A percentile compares a stretch with the other conserved stretches of the same genome.
Evolutionary conservation across 2,888 invertebrate genomes (phyloP).

Genomic region (Thymelicus sylvestris): DNA sequence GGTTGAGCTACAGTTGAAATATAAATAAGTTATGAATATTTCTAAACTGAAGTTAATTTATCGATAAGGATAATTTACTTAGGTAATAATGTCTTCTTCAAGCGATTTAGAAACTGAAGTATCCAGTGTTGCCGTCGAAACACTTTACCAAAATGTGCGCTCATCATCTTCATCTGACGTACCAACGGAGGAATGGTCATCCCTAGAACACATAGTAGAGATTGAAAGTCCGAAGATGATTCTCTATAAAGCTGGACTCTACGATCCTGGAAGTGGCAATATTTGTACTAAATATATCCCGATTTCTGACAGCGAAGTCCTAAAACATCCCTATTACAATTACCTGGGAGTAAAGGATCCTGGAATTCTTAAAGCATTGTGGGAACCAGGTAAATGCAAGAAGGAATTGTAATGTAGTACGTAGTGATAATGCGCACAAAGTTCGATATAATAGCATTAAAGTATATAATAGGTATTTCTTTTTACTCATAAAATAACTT

Average conservation of each 20-base stretch:
- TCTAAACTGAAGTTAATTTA: not conserved
- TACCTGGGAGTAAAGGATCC: constrained; percentile 51
- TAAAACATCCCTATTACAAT: constrained; percentile 52
- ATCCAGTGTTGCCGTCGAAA: constrained; percentile 10
- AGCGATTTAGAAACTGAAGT: not conserved
- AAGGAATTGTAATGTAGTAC: no score
- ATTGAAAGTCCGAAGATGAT: constrained; percentile 48
- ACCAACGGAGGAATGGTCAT: constrained; percentile 51
- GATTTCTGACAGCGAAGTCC: constrained; percentile 56
- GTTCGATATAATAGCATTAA: no score
- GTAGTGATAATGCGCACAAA: no score
- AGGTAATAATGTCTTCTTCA: constrained; percentile 15
- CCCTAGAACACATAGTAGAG: constrained; percentile 40
- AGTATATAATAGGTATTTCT: no score
- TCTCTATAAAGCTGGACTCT: constrained; percentile 51
- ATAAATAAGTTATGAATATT: no score
- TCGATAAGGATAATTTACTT: not conserved
- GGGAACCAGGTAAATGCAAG: constrained; percentile 39
- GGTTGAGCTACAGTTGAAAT: no score
- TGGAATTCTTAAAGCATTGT: constrained; percentile 49
- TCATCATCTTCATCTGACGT: constrained; percentile 50
- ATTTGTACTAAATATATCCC: constrained; percentile 58
- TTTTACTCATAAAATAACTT: no score
- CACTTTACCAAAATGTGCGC: constrained; percentile 8
- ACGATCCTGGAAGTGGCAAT: constrained; percentile 58